phyloP scores from a whole-genome alignment of 2,888 invertebrate species.

The Synanthedon andrenaeformis region DNA sequence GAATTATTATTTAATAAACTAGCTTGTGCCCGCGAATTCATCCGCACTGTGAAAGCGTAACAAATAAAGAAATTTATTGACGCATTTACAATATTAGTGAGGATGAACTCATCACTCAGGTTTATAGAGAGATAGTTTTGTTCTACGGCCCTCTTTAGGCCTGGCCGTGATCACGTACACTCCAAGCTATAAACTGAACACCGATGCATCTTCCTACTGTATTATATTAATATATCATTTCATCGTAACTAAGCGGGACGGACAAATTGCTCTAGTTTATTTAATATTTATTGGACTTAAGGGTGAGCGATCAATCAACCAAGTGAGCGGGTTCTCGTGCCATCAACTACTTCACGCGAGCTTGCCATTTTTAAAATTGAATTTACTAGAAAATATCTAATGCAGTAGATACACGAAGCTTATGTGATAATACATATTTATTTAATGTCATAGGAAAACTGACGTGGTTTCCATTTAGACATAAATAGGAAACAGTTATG shows the following conservation, averaged over 20 bases:
- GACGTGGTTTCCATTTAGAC: no score
- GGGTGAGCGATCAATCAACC: constrained; percentile 54
- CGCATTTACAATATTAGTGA: no score
- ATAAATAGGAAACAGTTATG: no score
- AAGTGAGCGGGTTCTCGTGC: constrained; percentile 3
- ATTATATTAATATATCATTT: constrained; percentile 60
- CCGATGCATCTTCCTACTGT: constrained; percentile 27
- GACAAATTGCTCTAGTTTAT: constrained; percentile 57
- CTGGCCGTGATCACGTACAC: constrained; percentile 20
- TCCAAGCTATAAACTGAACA: constrained; percentile 17
- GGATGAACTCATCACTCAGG: no score
- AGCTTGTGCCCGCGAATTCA: no score
- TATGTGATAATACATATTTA: no score
- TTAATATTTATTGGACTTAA: constrained; percentile 59
- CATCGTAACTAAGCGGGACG: constrained; percentile 49
- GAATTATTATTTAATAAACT: no score
- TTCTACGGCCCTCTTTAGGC: background rate
- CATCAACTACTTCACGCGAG: background rate
- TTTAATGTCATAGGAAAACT: no score
- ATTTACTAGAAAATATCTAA: background rate
- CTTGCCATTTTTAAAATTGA: background rate
- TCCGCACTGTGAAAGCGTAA: no score
- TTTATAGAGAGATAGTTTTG: no score
- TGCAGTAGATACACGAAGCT: no score
- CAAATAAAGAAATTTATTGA: no score